phyloP scores from a whole-genome alignment of 2,113 vertebrate genomes.

The Eubucco bourcierii region DNA sequence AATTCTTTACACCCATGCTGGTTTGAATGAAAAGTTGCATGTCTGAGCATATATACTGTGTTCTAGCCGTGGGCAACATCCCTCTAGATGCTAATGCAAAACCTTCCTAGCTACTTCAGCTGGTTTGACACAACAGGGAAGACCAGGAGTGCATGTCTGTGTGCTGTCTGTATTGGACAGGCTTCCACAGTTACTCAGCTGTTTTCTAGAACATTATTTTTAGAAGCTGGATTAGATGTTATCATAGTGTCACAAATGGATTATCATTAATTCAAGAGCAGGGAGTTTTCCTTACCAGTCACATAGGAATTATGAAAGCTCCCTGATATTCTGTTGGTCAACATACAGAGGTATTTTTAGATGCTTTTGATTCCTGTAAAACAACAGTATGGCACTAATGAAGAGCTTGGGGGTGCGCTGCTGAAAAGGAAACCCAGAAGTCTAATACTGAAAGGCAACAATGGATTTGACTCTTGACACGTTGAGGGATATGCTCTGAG shows the following conservation, averaged over 20 bases:
- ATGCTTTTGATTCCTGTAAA: background rate
- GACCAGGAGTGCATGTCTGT: background rate
- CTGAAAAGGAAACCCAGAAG: background rate
- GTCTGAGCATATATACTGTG: slow-evolving; percentile 18
- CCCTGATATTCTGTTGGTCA: background rate
- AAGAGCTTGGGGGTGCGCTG: background rate
- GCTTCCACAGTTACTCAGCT: background rate
- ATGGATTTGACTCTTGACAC: slow-evolving; percentile 29
- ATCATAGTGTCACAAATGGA: background rate
- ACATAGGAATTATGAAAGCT: background rate
- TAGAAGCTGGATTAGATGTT: background rate
- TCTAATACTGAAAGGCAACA: slow-evolving; percentile 23
- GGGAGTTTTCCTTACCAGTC: background rate
- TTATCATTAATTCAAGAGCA: background rate
- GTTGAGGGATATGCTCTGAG: slow-evolving; percentile 10
- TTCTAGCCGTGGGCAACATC: slow-evolving; percentile 37
- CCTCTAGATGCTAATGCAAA: background rate
- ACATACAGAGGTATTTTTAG: background rate
- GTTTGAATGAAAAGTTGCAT: slow-evolving; percentile 44
- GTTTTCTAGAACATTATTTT: background rate
- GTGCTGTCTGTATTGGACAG: background rate
- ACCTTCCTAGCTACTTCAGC: background rate
- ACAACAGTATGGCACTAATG: background rate
- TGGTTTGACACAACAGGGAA: slow-evolving; percentile 19
- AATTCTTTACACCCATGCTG: slow-evolving; percentile 1